phyloP scores from a whole-genome alignment of 2,113 vertebrate species.

The Bos javanicus region DNA sequence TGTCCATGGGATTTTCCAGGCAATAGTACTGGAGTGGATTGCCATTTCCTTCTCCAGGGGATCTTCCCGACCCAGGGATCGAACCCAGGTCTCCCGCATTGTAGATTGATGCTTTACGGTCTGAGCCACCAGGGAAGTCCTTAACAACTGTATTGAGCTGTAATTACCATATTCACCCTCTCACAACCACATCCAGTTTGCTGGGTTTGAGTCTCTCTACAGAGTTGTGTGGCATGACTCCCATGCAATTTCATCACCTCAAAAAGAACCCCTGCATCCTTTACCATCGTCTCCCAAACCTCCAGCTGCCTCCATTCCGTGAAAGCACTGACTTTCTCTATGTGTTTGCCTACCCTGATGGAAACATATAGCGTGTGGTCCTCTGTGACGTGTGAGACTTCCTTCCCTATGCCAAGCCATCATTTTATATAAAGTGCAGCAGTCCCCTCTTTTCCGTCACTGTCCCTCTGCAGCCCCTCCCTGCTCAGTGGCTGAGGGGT shows the following conservation, averaged over 20 bases:
- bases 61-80: no score
- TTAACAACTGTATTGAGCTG: background rate
- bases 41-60: no score
- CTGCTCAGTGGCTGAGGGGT: background rate
- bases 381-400: background rate
- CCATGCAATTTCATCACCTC: accelerated
- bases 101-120: no score
- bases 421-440: no score
- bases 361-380: accelerated
- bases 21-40: no score
- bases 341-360: background rate
- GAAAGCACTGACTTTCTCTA: background rate
- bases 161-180: background rate
- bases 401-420: background rate
- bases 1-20: no score
- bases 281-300: background rate
- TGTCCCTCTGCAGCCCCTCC: background rate
- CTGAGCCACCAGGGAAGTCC: no score
- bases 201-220: background rate
- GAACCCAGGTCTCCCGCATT: no score
- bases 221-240: background rate
- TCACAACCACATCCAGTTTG: background rate
- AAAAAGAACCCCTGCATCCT: background rate
- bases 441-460: background rate
- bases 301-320: no score